Conservation (phyloP, 2,113 vertebrate genomes). For the Dicaeum eximium region DNA sequence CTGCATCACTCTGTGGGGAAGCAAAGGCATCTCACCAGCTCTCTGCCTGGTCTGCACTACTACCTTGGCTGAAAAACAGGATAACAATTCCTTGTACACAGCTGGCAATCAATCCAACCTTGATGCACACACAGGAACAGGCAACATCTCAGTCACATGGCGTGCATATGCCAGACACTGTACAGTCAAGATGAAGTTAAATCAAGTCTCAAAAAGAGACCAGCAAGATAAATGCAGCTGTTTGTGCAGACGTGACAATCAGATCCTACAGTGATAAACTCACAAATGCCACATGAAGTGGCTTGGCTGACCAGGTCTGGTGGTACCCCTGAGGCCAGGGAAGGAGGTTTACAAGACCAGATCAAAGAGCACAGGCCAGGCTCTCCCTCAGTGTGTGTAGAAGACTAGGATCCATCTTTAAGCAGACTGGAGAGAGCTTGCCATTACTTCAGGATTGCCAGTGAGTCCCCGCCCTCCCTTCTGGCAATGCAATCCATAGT, state of each 20-base stretch:
- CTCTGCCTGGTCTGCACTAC: background rate
- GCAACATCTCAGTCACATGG: background rate
- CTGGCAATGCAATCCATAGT: background rate
- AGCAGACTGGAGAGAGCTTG: background rate
- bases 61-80: background rate
- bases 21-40: background rate
- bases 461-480: background rate
- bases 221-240: background rate
- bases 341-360: background rate
- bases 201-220: background rate
- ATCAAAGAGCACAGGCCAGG: background rate
- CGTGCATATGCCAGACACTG: accelerated
- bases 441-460: background rate
- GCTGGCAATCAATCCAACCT: background rate
- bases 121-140: background rate
- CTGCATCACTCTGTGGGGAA: background rate
- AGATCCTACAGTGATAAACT: background rate
- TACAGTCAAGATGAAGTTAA: background rate
- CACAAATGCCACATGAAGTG: background rate
- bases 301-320: background rate
- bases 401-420: background rate
- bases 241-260: background rate
- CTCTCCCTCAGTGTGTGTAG: background rate
- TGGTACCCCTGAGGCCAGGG: background rate
- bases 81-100: background rate